phyloP scores from a whole-genome alignment of 2,797 vertebrate genomes.

The Dendrocincla fuliginosa region DNA sequence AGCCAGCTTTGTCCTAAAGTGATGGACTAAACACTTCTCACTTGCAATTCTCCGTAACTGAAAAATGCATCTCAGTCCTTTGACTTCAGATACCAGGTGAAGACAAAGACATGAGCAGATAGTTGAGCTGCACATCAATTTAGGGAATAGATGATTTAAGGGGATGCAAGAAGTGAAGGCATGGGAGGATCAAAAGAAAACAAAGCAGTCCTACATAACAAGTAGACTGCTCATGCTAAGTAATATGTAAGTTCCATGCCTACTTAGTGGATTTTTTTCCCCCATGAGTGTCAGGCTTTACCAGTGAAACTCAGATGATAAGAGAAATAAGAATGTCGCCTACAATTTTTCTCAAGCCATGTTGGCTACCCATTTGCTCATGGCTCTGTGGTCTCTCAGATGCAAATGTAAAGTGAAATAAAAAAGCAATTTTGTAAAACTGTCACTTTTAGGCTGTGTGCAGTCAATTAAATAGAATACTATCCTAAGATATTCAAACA shows the following conservation, averaged over 20 bases:
- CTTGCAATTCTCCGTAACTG: neutral
- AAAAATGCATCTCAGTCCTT: neutral
- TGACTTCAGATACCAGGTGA: neutral
- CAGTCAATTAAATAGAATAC: conserved; percentile 26
- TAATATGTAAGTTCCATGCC: neutral
- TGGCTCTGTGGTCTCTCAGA: neutral
- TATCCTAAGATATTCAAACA: neutral
- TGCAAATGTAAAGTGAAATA: conserved; percentile 16
- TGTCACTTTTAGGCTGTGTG: neutral
- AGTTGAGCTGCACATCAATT: neutral
- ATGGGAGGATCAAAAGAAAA: neutral
- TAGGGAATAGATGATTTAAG: neutral
- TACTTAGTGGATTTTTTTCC: neutral
- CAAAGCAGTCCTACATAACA: neutral
- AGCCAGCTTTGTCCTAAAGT: neutral
- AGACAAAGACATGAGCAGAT: neutral
- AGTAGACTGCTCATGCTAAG: neutral
- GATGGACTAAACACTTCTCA: neutral
- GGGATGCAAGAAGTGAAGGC: fast-evolving
- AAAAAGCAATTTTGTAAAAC: conserved; percentile 39
- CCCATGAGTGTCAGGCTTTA: neutral
- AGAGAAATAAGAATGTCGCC: neutral
- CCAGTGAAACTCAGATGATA: neutral
- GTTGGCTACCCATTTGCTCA: neutral
- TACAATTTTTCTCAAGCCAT: neutral